A percentile compares a stretch with the other conserved stretches of the same genome.
Conservation (phyloP, 2,113 vertebrate genomes). For the Calidris pugnax region DNA sequence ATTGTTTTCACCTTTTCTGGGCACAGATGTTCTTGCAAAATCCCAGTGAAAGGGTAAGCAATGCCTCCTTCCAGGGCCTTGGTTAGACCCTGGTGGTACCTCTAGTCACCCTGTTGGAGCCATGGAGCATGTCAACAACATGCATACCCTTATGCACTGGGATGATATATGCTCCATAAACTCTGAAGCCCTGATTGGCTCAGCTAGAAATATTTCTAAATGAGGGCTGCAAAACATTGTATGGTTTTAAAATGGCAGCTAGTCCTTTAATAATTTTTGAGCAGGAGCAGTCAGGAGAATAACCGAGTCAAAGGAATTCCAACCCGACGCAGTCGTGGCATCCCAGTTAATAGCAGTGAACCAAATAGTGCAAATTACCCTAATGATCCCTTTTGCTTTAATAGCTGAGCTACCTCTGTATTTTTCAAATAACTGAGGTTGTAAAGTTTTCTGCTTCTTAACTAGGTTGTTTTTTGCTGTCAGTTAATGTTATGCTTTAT, state of each 20-base stretch:
- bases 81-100: neutral
- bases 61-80: neutral
- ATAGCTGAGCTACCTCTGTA: constrained; percentile 14
- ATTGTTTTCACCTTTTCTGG: neutral
- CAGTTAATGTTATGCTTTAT: constrained; percentile 34
- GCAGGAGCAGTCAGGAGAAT: neutral
- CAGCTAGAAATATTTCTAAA: constrained; percentile 3
- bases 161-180: neutral
- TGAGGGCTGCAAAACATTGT: neutral
- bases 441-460: constrained; percentile 38
- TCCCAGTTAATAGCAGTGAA: neutral
- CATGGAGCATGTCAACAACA: neutral
- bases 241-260: neutral
- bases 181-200: neutral
- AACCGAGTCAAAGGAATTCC: neutral
- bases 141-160: neutral
- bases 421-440: constrained; percentile 57
- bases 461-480: constrained; percentile 18
- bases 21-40: neutral
- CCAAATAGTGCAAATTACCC: neutral
- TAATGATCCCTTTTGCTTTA: constrained; percentile 9
- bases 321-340: neutral
- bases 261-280: neutral
- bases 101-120: neutral
- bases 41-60: neutral